phyloP scores from a whole-genome alignment of 2,888 invertebrate genomes.

The Dolichomitus sp. region DNA sequence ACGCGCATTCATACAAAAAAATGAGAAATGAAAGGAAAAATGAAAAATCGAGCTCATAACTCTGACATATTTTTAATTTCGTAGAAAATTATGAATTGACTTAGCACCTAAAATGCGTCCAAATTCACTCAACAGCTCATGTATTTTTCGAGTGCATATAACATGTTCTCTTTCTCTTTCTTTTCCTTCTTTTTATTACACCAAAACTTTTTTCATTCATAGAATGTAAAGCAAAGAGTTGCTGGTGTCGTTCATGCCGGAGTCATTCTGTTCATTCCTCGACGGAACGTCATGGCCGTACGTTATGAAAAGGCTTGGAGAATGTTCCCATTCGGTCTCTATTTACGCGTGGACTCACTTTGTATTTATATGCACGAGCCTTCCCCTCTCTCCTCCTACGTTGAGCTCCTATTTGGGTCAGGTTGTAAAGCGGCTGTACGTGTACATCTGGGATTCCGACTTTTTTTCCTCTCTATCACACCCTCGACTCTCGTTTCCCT shows the following conservation, averaged over 20 bases:
- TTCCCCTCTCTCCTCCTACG: background rate
- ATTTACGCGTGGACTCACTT: conserved; percentile 56
- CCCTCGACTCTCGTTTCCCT: background rate
- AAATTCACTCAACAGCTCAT: background rate
- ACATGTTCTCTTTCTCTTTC: background rate
- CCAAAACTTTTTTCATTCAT: conserved; percentile 44
- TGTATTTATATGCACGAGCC: conserved; percentile 56
- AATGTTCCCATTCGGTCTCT: conserved; percentile 53
- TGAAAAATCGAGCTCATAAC: background rate
- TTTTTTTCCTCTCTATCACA: conserved; percentile 5
- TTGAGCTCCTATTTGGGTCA: conserved; percentile 55
- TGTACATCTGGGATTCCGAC: conserved; percentile 43
- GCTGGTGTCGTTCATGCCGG: conserved; percentile 19
- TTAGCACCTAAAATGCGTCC: conserved; percentile 1
- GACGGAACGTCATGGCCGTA: conserved; percentile 35
- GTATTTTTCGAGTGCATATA: conserved; percentile 6
- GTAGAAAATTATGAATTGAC: background rate
- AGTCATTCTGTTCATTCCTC: conserved; percentile 33
- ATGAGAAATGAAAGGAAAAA: background rate
- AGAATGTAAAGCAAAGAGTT: conserved; percentile 27
- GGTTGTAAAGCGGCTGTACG: conserved; percentile 36
- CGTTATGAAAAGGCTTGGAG: conserved; percentile 54
- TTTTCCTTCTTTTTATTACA: conserved; percentile 2
- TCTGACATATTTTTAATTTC: background rate
- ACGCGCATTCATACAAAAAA: background rate